phyloP scores from a whole-genome alignment of 2,888 invertebrate genomes.

The Euclidia mi region DNA sequence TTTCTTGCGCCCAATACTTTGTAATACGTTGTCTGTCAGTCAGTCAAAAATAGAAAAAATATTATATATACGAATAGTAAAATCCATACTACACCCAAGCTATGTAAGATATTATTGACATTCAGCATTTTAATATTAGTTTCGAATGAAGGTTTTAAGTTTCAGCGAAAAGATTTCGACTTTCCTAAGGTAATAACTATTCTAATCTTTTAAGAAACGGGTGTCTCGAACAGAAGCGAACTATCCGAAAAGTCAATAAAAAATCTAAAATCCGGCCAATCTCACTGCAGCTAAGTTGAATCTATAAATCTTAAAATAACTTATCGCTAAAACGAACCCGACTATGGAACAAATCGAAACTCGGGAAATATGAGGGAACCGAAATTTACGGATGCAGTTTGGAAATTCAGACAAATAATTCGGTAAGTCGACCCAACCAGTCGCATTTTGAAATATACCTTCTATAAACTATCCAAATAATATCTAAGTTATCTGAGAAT shows the following conservation, averaged over 20 bases:
- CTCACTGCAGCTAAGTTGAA: constrained; percentile 23
- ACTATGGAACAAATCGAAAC: constrained; percentile 38
- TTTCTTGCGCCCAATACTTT: too few species aligned
- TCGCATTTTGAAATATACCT: constrained; percentile 43
- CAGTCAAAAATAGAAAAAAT: too few species aligned
- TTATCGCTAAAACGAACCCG: constrained; percentile 44
- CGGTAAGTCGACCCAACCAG: constrained; percentile 42
- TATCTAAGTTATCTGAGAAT: constrained; percentile 34
- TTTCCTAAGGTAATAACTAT: background rate
- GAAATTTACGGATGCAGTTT: constrained; percentile 44
- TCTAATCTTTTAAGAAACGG: background rate
- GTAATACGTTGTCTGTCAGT: too few species aligned
- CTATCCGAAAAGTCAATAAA: constrained; percentile 11
- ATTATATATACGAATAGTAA: too few species aligned
- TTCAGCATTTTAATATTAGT: too few species aligned
- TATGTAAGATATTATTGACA: too few species aligned
- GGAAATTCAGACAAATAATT: constrained; percentile 47
- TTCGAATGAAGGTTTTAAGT: too few species aligned
- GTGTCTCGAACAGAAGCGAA: background rate
- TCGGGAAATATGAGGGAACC: constrained; percentile 45
- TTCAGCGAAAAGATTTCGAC: too few species aligned
- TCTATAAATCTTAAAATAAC: constrained; percentile 39
- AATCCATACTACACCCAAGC: too few species aligned
- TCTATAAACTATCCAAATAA: constrained; percentile 44
- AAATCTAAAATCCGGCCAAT: constrained; percentile 19